A percentile compares a stretch with the other conserved stretches of the same genome.
Evolutionary conservation across 1,140 invertebrate genomes (phyloP).

Genomic region (Drosophila fuyamai): DNA sequence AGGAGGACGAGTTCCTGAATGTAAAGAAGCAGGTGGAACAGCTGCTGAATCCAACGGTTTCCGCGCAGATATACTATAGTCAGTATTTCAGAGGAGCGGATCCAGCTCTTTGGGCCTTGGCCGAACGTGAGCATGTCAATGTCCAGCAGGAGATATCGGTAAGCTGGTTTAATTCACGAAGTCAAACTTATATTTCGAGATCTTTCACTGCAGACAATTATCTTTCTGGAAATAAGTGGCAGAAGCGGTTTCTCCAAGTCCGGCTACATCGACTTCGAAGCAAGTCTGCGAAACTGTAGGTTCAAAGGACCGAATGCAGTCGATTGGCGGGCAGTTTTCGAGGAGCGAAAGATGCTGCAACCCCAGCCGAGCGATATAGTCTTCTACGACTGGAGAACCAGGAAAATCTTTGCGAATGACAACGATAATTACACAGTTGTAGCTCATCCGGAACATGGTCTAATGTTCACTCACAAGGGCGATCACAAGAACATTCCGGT

Average conservation of each 20-base stretch:
- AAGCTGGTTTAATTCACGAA: not conserved
- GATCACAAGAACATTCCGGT: conserved; percentile 65
- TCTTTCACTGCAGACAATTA: conserved; percentile 55
- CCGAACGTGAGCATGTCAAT: conserved; percentile 38
- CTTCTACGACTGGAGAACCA: conserved; percentile 55
- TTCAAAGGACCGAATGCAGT: conserved; percentile 24
- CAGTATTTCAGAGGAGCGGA: conserved; percentile 39
- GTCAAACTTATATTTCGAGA: too few relatives aligned
- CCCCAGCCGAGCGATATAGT: conserved; percentile 56
- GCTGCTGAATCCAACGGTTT: conserved; percentile 35
- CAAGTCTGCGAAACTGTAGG: conserved; percentile 45
- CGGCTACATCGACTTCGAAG: conserved; percentile 69
- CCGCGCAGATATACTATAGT: conserved; percentile 12
- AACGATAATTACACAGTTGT: conserved; percentile 61
- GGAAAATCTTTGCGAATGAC: conserved; percentile 31
- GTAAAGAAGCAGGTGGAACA: conserved; percentile 8
- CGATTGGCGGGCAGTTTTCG: conserved; percentile 62
- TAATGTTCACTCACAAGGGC: conserved; percentile 62
- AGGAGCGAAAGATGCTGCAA: conserved; percentile 18
- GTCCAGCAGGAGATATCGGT: conserved; percentile 57
- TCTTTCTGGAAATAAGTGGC: conserved; percentile 52
- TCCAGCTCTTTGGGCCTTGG: conserved; percentile 31
- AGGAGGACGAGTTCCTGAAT: conserved; percentile 42
- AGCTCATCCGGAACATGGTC: conserved; percentile 40
- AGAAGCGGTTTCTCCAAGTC: conserved; percentile 62